phyloP scores from a whole-genome alignment of 2,888 invertebrate genomes.

The Cerastis rubricosa region DNA sequence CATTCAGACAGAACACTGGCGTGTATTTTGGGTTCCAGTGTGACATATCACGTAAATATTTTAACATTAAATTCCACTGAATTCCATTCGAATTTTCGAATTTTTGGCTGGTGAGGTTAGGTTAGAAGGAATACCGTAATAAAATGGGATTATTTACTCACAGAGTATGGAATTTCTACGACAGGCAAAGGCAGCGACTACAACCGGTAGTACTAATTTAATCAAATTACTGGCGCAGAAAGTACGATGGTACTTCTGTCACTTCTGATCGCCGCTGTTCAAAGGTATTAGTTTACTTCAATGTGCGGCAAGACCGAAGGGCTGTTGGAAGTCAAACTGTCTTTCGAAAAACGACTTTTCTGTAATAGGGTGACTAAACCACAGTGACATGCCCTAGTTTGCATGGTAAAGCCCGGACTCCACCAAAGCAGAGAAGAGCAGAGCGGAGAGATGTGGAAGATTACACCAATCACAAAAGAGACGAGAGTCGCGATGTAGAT shows the following conservation, averaged over 20 bases:
- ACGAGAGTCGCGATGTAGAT: too few species aligned
- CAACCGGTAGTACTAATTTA: neutral
- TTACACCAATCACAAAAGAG: too few species aligned
- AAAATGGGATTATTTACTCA: neutral
- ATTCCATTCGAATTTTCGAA: neutral
- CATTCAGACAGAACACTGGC: neutral
- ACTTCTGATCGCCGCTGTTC: neutral
- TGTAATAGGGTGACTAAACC: neutral
- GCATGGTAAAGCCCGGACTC: too few species aligned
- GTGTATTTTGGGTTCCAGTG: conserved; percentile 5
- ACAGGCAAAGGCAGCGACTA: neutral
- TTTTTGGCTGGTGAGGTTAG: neutral
- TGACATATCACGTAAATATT: conserved; percentile 2
- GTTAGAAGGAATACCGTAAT: neutral
- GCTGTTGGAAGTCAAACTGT: too few species aligned
- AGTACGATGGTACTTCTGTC: neutral
- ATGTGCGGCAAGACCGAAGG: too few species aligned
- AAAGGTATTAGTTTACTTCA: neutral
- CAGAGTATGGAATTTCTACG: neutral
- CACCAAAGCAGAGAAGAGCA: too few species aligned
- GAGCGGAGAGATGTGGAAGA: too few species aligned
- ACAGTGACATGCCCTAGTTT: neutral
- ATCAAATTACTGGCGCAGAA: neutral
- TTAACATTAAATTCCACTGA: neutral
- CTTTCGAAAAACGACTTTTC: neutral